Evolutionary conservation across 2,888 invertebrate genomes (phyloP).

Genomic region (Bombyx huttoni): DNA sequence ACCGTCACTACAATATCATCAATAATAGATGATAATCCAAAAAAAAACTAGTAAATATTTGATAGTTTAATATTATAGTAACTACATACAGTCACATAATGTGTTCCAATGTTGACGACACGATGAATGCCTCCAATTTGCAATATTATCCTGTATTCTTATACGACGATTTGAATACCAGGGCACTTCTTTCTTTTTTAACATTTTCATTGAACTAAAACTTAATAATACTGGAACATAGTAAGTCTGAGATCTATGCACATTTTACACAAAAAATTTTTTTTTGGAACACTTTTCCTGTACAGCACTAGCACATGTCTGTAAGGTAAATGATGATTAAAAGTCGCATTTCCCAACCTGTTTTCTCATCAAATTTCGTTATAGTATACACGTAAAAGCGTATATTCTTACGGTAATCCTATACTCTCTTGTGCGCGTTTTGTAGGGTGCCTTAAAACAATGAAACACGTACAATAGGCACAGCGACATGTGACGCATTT

Average conservation of each 20-base stretch:
- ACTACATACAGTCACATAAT: conserved; percentile 53
- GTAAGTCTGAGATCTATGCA: conserved; percentile 12
- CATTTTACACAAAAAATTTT: conserved; percentile 16
- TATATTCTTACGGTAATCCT: conserved; percentile 24
- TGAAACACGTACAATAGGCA: conserved; percentile 19
- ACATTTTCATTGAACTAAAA: conserved; percentile 33
- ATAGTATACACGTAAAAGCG: conserved; percentile 12
- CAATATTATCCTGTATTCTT: conserved; percentile 48
- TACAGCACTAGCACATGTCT: conserved; percentile 21
- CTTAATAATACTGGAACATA: conserved; percentile 14
- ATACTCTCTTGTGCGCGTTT: conserved; percentile 29
- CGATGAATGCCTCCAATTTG: conserved; percentile 40
- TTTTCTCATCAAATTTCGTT: conserved; percentile 19
- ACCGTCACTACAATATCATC: too few species aligned
- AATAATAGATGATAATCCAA: too few species aligned
- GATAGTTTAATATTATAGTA: background rate
- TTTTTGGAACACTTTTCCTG: conserved; percentile 4
- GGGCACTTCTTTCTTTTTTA: conserved; percentile 58
- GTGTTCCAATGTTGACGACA: conserved; percentile 59
- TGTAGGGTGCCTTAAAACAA: conserved; percentile 29
- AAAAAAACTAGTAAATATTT: too few species aligned
- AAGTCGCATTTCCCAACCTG: conserved; percentile 32
- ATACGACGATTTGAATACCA: conserved; percentile 57
- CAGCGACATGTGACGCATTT: conserved; percentile 15
- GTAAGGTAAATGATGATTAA: conserved; percentile 30